Evolutionary conservation across 35 echinoderm and acorn worm species (phyloP).

Genomic region (Chiridota heheva): DNA sequence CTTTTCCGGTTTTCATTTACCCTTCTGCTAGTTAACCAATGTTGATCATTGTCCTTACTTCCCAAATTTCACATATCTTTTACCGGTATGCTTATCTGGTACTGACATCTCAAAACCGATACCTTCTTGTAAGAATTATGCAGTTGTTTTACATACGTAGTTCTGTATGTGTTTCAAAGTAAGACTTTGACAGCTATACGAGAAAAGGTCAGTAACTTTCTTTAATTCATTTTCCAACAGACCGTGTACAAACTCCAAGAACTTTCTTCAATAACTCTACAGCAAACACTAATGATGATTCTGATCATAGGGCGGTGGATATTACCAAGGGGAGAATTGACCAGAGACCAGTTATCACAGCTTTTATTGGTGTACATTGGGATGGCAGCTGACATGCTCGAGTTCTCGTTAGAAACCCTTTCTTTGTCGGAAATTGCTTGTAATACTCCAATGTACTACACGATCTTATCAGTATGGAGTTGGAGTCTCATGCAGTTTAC

Average conservation of each 20-base stretch:
- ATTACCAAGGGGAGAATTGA: slow-evolving; percentile 72
- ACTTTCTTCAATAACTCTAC: slow-evolving; percentile 44
- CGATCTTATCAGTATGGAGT: slow-evolving; percentile 69
- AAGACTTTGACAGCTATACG: too few species aligned
- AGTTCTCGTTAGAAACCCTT: slow-evolving; percentile 82
- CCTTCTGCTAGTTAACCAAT: too few species aligned
- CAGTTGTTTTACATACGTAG: too few species aligned
- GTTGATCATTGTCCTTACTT: too few species aligned
- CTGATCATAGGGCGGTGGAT: slow-evolving; percentile 85
- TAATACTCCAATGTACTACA: slow-evolving; percentile 33
- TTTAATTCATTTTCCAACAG: slow-evolving; percentile 37
- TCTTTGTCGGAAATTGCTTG: slow-evolving; percentile 68
- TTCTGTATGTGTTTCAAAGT: too few species aligned
- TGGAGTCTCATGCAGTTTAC: slow-evolving; percentile 86
- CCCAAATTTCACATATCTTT: too few species aligned
- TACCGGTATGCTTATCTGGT: too few species aligned
- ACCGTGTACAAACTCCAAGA: slow-evolving; percentile 46
- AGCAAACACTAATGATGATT: slow-evolving; percentile 88
- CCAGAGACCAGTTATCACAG: slow-evolving; percentile 81
- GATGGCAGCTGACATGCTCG: slow-evolving; percentile 96
- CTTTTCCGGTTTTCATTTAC: too few species aligned
- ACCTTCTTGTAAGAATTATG: too few species aligned
- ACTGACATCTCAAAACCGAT: too few species aligned
- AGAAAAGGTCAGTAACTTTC: too few species aligned
- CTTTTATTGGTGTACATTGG: slow-evolving; percentile 90